Evolutionary conservation across 2,888 invertebrate genomes (phyloP).

Genomic region (Gandaritis pyraliata): DNA sequence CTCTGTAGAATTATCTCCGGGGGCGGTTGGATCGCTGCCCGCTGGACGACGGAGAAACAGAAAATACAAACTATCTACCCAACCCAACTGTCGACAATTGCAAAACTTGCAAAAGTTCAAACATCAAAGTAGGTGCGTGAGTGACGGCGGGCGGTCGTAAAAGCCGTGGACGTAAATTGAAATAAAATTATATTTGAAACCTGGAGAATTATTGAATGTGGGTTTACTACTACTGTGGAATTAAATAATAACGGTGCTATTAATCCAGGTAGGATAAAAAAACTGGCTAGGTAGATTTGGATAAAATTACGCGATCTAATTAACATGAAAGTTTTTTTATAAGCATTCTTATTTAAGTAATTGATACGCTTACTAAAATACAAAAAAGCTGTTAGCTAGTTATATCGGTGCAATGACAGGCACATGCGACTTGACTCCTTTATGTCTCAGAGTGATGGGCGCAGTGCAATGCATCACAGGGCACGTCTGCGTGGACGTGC

Average conservation of each 20-base stretch:
- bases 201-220: background rate
- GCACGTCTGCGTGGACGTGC: too few species aligned
- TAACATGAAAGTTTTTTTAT: too few species aligned
- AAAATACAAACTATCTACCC: background rate
- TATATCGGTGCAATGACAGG: too few species aligned
- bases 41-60: constrained; percentile 11
- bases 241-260: too few species aligned
- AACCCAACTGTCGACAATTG: background rate
- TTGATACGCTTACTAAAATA: background rate
- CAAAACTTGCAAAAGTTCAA: constrained; percentile 10
- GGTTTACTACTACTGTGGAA: too few species aligned
- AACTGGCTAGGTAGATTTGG: too few species aligned
- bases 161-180: background rate
- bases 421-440: too few species aligned
- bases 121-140: constrained; percentile 2
- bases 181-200: background rate
- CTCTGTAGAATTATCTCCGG: background rate
- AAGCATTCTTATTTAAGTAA: background rate
- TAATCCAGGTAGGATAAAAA: too few species aligned
- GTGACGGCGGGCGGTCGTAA: constrained; percentile 4
- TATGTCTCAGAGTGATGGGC: too few species aligned
- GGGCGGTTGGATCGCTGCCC: constrained; percentile 27
- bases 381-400: too few species aligned
- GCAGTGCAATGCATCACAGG: too few species aligned
- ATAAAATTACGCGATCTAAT: too few species aligned